Evolutionary conservation across 2,113 vertebrate species (phyloP), one percentile per base, ranked within the genome.

Genomic region (Myodes glareolus): DNA sequence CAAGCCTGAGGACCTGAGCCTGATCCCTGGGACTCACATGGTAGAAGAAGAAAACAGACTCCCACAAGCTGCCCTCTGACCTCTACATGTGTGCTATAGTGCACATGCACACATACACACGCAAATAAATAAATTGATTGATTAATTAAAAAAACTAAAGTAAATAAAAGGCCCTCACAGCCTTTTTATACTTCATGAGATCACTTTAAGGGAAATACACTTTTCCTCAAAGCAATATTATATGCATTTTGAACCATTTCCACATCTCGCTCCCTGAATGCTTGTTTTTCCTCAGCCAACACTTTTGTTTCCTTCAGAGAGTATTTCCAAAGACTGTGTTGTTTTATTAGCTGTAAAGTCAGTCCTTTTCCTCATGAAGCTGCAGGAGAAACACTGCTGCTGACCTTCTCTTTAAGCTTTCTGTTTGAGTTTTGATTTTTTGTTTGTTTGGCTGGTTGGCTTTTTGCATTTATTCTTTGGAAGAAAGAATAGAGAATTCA

Each of bases 311-410:
- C 75, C 80, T 65, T 63, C 94, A 85, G 42, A 93, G 33, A 97
- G 87, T 97, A 94, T 92, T 86, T 88, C 92, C 80, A 92, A 97
- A 97, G 52, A 65, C 97, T 80, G 2, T 90, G 31, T 61, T 91
- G 27, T 90, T 90, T 92, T 81, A 36, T 78, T 67, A n/a, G 80
- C 67, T 70, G 14, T 84, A 52, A 94, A 55, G 63, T 84, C 68
- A 11, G 3, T 96, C 92, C 96, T 97, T 98, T 93, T 92, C 97
- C 97, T 97, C 96, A 94, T 96, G 89, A 86, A 95, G 91, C 75
- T 70, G 16, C 5, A 78, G 45, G 42, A 61, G 94, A 90, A 39
- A 55, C 65, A 17, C 92, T 33, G 96, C 86, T 87, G 84, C 96
- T 96, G 65, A 63, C 58, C 50, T 81, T 86, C 25, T 36, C 68